Evolutionary conservation across 2,113 vertebrate genomes (phyloP), one percentile per base, ranked within the genome.

Genomic region (Gambusia holbrooki): DNA sequence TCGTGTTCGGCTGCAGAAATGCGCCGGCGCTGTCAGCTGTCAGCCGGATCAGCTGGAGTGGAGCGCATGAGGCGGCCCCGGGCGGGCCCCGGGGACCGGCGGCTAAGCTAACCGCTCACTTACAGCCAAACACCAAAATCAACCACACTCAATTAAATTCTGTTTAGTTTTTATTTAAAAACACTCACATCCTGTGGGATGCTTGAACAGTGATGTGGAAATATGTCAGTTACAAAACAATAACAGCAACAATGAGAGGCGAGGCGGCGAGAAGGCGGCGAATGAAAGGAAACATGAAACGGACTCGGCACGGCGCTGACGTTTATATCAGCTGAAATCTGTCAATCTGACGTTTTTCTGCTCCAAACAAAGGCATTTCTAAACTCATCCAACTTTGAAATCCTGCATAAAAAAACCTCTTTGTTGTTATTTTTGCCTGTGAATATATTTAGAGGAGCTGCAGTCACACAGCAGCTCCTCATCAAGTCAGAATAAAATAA

Each of bases 1-100:
- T 80, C 29, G 28, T 30, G 76, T 62, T 70, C 25, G 17, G 74
- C 66, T 84, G 78, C 81, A 90, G 87, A 86, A 90, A 90, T 90
- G 88, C 70, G 64, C 4, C 19, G 0, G 22, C 3, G 80, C 82
- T 84, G 87, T 85, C 91, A 83, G 75, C 74, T 88, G 89, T 90
- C 91, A 85, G 77, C 54, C 81, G 88, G 76, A 85, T 88, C 84
- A 83, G 64, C 17, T 63, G 6, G 22, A 5, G 72, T 62, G 62
- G 81, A 74, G 80, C 40, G 81, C 17, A 30, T 80, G 73, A 76
- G 64, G 71, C 14, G 77, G 77, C 83, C 77, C 35, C 74, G 0
- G 77, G 84, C 79, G 37, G 32, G 76, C 80, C 82, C 74, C n/a
- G 1, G 69, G 82, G 72, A 80, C 74, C 69, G 5, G 30, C 60